Evolutionary conservation across 2,888 invertebrate genomes (phyloP), one percentile per base, ranked within the genome.

Genomic region (Ennomos quercinarius): DNA sequence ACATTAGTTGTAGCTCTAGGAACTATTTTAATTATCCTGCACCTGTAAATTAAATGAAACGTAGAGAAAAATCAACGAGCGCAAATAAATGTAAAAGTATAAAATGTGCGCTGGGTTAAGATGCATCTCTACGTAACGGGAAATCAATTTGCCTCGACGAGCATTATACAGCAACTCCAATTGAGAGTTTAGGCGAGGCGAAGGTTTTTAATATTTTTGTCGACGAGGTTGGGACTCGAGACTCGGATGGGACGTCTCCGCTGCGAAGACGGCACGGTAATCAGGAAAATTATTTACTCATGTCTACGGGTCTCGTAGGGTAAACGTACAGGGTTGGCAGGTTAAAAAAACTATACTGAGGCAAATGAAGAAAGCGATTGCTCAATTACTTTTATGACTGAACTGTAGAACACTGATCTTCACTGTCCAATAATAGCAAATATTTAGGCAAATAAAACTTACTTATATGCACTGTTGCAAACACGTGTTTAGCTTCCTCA

Each of bases 271-370:
- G 88, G 84, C 81, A 81, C 89, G 87, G 89, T 90, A 91, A 91
- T 91, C 91, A 91, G 84, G 86, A 82, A 89, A 91, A 91, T 91
- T 91, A 91, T 91, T 91, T 91, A 91, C 91, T 86, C 87, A 89
- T 87, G 89, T 90, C 88, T 89, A 78, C 83, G 76, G 74, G 77
- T 67, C 80, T 80, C 76, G 83, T 75, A 77, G 78, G 67, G 74
- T 80, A 80, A 75, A 76, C 67, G 61, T 27, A 47, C 64, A 87
- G 90, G 90, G 91, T 71, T 80, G 77, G 17, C 36, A 43, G n/a
- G n/a, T 41, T 41, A 9, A 2, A 12, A 2, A 9, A 41, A 13
- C 9, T 9, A 13, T 9, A 8, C 13, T 12, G 13, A 17, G 17
- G 10, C 1, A 10, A 9, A 17, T 17, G 1, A 9, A 42, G 1